Base-by-base conservation (phyloP, 2,797 vertebrate genomes). In the Sebastolobus altivelis region DNA sequence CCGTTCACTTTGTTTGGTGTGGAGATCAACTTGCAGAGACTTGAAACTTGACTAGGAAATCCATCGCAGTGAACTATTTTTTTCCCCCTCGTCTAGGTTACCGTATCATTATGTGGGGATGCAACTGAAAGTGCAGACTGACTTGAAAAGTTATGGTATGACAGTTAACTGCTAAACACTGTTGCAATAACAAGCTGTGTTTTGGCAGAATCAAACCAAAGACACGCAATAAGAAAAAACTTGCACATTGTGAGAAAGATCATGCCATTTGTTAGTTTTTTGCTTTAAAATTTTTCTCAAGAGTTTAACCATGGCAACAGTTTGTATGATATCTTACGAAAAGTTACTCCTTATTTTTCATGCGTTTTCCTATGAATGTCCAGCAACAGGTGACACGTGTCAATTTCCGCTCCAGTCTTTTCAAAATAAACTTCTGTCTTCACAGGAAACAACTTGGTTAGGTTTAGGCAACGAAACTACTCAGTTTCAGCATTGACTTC, bases 1-100 rank as follows among this genome's bases (percentile, higher is more conserved):
- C 33, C 33, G 2, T 61, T 63, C 58, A 71, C 80, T 52, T 70
- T 18, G 22, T 10, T 20, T 9, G 7, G 40, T 20, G 63, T 14
- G 22, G 35, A 75, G 65, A 78, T 74, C 52, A 43, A 58, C 62
- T 77, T 80, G 69, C 35, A 68, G 35, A 27, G 70, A 66, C 77
- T 55, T 70, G 63, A 59, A 82, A 81, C 72, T 55, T 55, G 25
- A 66, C 33, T 22, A 29, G 1, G 54, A 37, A 29, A 68, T 72
- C 56, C 38, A 75, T 58, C 31, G 27, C n/a, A 25, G 14, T 22
- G 18, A 72, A 54, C 56, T 4, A 29, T 40, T 31, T 66, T 63
- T 49, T 54, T 3, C n/a, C n/a, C 35, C 49, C 10, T 52, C 18
- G 9, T 58, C 12, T 7, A 55, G 35, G 13, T 65, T 27, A 58